Base-by-base conservation (phyloP, 2,888 invertebrate species). In the Gonocerus acuteangulatus region DNA sequence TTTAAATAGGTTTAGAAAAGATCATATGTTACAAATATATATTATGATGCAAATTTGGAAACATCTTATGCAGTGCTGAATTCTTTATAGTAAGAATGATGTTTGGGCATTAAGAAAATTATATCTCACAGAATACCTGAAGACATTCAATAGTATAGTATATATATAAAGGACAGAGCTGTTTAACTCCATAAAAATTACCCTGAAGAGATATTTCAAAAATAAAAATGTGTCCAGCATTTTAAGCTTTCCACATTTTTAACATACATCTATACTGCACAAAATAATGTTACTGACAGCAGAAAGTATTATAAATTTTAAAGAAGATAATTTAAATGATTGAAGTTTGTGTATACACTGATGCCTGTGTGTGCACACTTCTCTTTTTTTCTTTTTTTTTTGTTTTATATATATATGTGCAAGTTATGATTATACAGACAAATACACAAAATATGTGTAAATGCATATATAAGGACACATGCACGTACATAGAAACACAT, bases 1-100 rank as follows among this genome's bases (percentile, higher is more conserved):
- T 64, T 62, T 57, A 67, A 62, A 60, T 60, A 42, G 59, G 51
- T 44, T 39, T 48, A 47, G 48, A 61, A 64, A 54, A 62, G 57
- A 52, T 39, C 54, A 13, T 64, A 60, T 64, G 34, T 61, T 62
- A 62, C 51, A 62, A 64, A 64, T 64, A 62, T 64, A 64, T 63
- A 61, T 57, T 62, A 39, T 32, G 45, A 63, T 60, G 60, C 60
- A 49, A 52, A 60, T 49, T 49, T 49, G 48, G 48, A 49, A 60
- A 49, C 36, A 57, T 57, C 45, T 44, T 45, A 57, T 57, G 47
- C 47, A 16, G 57, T 57, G 57, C 44, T 57, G 57, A 57, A 57
- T 57, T 44, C 42, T 23, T 45, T 42, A 21, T 52, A 52, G 19
- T 42, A 52, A 34, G 52, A 21, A 42, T 52, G 52, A 52, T 42